Conservation (phyloP, 2,797 vertebrate genomes). For the Molossus alvarezi region DNA sequence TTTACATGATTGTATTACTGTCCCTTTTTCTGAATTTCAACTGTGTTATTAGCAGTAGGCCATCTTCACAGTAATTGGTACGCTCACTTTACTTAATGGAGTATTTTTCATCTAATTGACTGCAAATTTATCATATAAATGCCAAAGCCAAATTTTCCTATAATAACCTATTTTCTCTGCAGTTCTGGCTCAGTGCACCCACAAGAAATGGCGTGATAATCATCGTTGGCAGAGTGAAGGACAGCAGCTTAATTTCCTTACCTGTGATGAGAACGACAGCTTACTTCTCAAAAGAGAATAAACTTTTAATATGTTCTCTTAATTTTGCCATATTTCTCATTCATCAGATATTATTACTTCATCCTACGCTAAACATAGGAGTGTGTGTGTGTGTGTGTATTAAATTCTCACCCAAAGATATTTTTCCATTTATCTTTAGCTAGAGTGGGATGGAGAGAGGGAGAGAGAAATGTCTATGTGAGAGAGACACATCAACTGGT, state of each 20-base stretch:
- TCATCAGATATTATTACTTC: constrained; percentile 54
- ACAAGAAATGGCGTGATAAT: constrained; percentile 87
- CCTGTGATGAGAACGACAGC: constrained; percentile 79
- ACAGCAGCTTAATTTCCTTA: constrained; percentile 86
- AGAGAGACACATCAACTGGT: no score
- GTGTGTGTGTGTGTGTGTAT: not conserved
- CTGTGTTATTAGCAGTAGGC: constrained; percentile 89
- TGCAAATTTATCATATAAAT: constrained; percentile 92
- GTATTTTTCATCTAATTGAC: constrained; percentile 92
- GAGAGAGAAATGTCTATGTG: no score
- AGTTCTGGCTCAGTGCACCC: constrained; percentile 90
- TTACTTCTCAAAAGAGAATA: constrained; percentile 82
- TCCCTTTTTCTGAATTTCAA: constrained; percentile 89
- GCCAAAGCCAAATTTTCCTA: constrained; percentile 91
- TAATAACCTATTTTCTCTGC: constrained; percentile 92
- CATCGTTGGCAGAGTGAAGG: constrained; percentile 87
- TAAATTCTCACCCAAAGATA: no score
- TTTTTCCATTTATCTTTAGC: no score
- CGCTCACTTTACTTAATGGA: constrained; percentile 90
- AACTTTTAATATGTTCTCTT: constrained; percentile 82
- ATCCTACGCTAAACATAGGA: not conserved
- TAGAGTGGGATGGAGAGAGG: no score
- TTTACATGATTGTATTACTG: constrained; percentile 82
- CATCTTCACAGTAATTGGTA: constrained; percentile 90
- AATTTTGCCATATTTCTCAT: constrained; percentile 78